phyloP scores from a whole-genome alignment of 37 sponge, comb jelly and placozoan species.

The Chondrosia reniformis region DNA sequence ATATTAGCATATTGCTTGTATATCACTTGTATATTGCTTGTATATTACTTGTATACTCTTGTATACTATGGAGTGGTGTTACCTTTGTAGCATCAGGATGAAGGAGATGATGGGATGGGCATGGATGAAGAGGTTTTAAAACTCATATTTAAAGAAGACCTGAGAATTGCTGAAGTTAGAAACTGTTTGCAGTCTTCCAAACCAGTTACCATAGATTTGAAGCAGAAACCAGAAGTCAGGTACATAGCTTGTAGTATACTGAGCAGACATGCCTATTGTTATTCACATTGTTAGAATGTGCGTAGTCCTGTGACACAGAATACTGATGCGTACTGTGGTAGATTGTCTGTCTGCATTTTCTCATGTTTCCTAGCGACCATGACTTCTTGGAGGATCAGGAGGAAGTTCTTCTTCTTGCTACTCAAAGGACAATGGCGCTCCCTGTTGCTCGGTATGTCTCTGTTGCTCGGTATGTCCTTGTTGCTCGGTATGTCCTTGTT shows the following conservation, averaged over 20 bases:
- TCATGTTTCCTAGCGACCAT: conserved; percentile 90
- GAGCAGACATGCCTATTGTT: too few species aligned
- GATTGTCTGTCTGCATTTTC: neutral
- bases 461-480: too few species aligned
- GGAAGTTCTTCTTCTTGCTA: conserved; percentile 48
- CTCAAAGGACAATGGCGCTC: conserved; percentile 90
- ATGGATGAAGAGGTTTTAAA: conserved; percentile 53
- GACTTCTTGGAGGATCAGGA: conserved; percentile 83
- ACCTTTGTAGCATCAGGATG: neutral
- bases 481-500: too few species aligned
- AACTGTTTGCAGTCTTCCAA: conserved; percentile 68
- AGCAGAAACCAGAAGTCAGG: conserved; percentile 86
- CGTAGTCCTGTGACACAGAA: neutral
- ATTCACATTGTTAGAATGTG: too few species aligned
- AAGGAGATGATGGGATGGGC: conserved; percentile 54
- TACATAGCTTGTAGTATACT: conserved; percentile 6
- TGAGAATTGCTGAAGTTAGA: conserved; percentile 62
- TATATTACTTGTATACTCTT: too few species aligned
- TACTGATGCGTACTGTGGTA: neutral
- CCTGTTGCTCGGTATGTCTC: conserved; percentile 91
- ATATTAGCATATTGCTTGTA: too few species aligned
- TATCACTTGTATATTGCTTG: too few species aligned
- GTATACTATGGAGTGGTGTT: too few species aligned
- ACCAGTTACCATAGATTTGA: conserved; percentile 63
- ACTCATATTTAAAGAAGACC: conserved; percentile 60